Evolutionary conservation across 2,888 invertebrate species (phyloP).

Genomic region (Caenorhabditis uteleia): DNA sequence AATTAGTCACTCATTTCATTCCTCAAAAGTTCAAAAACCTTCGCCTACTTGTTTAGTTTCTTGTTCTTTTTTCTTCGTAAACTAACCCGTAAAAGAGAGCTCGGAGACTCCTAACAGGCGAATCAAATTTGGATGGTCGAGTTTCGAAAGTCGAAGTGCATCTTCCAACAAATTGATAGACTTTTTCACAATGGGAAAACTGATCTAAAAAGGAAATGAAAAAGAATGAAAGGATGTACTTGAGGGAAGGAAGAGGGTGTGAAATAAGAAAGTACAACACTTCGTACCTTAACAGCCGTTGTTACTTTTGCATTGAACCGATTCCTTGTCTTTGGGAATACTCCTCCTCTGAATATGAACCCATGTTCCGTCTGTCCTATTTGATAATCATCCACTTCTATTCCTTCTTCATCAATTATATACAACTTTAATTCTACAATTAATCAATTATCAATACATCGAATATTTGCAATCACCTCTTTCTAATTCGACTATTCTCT

Average conservation of each 20-base stretch:
- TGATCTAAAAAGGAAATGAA: constrained; percentile 52
- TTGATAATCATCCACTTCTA: constrained; percentile 64
- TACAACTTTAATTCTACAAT: constrained; percentile 55
- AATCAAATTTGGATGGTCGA: constrained; percentile 65
- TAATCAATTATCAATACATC: background rate
- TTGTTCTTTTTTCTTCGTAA: constrained; percentile 1
- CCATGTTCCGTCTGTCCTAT: constrained; percentile 67
- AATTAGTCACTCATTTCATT: constrained; percentile 1
- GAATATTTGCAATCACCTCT: constrained; percentile 38
- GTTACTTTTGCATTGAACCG: constrained; percentile 62
- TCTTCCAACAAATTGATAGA: constrained; percentile 66
- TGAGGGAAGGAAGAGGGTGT: background rate
- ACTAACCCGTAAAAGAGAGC: constrained; percentile 56
- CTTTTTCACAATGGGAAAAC: constrained; percentile 63
- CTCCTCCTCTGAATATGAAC: constrained; percentile 64
- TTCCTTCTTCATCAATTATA: constrained; percentile 65
- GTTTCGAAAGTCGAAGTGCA: constrained; percentile 58
- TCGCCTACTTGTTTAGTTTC: too few species aligned
- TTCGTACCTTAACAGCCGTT: constrained; percentile 65
- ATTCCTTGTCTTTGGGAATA: constrained; percentile 63
- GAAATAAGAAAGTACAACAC: background rate
- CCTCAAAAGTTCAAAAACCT: too few species aligned
- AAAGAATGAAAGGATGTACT: constrained; percentile 1
- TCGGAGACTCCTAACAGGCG: constrained; percentile 60
- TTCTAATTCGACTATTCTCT: constrained; percentile 57